A percentile compares a stretch with the other conserved stretches of the same genome.
Evolutionary conservation across 2,113 vertebrate genomes (phyloP).

Genomic region (Puffinus mauretanicus): DNA sequence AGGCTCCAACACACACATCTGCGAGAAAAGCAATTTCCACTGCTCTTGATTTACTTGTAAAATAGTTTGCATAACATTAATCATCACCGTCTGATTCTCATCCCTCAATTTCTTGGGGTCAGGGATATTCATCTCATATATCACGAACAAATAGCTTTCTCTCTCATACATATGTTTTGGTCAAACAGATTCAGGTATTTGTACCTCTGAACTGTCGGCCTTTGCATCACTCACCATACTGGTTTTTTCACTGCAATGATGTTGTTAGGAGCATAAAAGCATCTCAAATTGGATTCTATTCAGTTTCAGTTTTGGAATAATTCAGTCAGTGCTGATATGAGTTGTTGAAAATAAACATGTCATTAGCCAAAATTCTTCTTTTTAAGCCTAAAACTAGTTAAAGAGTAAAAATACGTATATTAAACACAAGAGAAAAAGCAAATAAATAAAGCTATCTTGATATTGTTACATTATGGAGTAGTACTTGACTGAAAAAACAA

Average conservation of each 20-base stretch:
- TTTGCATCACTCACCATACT: not conserved
- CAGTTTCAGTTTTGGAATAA: not conserved
- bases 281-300: not conserved
- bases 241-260: not conserved
- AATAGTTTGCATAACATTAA: not conserved
- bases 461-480: not conserved
- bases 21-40: not conserved
- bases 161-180: not conserved
- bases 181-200: not conserved
- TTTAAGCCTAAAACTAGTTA: not conserved
- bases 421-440: not conserved
- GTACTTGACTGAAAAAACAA: not conserved
- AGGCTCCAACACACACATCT: not conserved
- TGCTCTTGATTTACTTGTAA: not conserved
- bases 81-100: not conserved
- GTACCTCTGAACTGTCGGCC: not conserved
- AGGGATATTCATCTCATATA: not conserved
- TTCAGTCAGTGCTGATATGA: not conserved
- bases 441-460: not conserved
- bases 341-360: not conserved
- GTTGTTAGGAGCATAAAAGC: not conserved
- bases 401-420: not conserved
- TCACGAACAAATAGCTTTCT: not conserved
- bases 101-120: not conserved
- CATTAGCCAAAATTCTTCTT: not conserved